Evolutionary conservation across 2,888 invertebrate genomes (phyloP).

Genomic region (Thymelicus sylvestris): DNA sequence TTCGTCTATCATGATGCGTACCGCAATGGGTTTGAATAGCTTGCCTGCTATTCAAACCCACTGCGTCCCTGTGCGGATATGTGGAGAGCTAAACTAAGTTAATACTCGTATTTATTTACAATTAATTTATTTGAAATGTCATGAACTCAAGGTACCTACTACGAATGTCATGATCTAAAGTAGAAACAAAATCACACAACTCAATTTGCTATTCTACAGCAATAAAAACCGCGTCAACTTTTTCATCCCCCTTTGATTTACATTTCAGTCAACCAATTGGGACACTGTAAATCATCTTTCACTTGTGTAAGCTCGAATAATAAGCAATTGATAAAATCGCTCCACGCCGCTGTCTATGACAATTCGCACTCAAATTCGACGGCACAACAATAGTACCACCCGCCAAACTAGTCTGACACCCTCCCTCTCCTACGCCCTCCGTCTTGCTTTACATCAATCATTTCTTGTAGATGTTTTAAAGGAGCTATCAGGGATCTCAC

Average conservation of each 20-base stretch:
- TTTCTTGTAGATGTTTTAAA: conserved; percentile 49
- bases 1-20: no score
- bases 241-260: conserved; percentile 11
- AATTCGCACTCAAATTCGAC: conserved; percentile 78
- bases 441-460: conserved; percentile 42
- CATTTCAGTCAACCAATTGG: conserved; percentile 24
- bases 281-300: conserved; percentile 64
- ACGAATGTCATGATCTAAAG: not conserved
- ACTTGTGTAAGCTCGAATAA: conserved; percentile 73
- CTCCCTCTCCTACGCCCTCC: conserved; percentile 48
- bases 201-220: conserved; percentile 9
- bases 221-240: not conserved
- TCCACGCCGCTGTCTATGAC: conserved; percentile 72
- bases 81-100: no score
- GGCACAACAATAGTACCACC: conserved; percentile 68
- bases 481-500: conserved; percentile 56
- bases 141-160: not conserved
- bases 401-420: conserved; percentile 57
- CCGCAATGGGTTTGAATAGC: no score
- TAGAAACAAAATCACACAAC: not conserved
- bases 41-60: no score
- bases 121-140: no score
- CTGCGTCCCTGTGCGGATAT: no score
- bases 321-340: conserved; percentile 78
- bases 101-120: no score